Percentiles rank a stretch among this genome's conserved stretches.
phyloP scores from a whole-genome alignment of 2,113 vertebrate species.

The Podarcis raffonei region DNA sequence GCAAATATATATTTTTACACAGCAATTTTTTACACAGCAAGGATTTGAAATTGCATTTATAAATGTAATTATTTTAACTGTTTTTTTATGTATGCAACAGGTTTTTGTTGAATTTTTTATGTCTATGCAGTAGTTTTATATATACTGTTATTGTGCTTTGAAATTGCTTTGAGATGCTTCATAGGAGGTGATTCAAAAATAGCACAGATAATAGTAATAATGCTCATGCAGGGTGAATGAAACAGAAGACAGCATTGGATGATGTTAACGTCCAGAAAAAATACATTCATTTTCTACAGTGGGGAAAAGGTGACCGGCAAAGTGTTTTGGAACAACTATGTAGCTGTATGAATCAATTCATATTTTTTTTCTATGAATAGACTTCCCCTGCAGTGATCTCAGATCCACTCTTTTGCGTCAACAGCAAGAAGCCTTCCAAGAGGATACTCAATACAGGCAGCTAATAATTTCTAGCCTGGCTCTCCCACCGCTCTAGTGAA shows the following conservation, averaged over 20 bases:
- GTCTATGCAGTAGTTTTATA: no score
- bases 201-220: no score
- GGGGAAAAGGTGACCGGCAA: background rate
- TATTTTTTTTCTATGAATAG: background rate
- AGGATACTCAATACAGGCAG: background rate
- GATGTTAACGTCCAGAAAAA: background rate
- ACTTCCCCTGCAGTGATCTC: background rate
- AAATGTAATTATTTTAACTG: no score
- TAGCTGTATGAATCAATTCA: background rate
- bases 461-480: background rate
- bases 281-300: background rate
- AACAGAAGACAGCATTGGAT: background rate
- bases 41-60: no score
- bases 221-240: background rate
- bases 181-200: no score
- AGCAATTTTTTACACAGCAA: no score
- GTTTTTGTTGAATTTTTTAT: no score
- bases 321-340: no score
- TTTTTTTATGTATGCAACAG: no score
- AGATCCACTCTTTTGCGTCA: background rate
- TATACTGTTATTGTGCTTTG: no score
- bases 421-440: background rate
- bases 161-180: no score
- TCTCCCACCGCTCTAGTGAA: background rate
- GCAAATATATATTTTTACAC: no score